phyloP scores from a whole-genome alignment of 2,797 vertebrate species.

The Acridotheres tristis region DNA sequence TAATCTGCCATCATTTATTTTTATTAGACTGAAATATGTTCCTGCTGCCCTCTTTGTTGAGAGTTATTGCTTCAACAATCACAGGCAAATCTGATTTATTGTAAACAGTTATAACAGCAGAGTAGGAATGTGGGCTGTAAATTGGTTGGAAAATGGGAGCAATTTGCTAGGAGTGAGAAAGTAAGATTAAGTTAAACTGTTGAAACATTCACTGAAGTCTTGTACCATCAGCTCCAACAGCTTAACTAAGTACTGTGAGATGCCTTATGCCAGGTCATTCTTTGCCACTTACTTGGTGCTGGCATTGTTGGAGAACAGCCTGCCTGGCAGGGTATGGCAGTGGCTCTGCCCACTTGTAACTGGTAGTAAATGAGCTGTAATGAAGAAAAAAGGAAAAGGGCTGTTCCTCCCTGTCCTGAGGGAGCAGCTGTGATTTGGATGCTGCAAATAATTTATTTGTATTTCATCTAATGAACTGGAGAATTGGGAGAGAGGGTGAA shows the following conservation, averaged over 20 bases:
- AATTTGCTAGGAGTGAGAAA: neutral
- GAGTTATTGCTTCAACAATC: slow-evolving; percentile 14
- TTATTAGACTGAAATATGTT: slow-evolving; percentile 35
- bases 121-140: neutral
- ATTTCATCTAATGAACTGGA: slow-evolving; percentile 10
- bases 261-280: neutral
- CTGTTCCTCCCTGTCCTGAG: neutral
- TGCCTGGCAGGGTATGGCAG: neutral
- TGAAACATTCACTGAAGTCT: neutral
- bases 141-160: slow-evolving; percentile 10
- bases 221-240: neutral
- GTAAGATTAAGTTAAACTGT: neutral
- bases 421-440: neutral
- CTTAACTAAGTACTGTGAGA: neutral
- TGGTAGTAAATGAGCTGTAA: neutral
- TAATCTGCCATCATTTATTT: neutral
- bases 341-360: neutral
- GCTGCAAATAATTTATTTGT: neutral
- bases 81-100: slow-evolving; percentile 35
- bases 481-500: neutral
- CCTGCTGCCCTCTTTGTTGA: neutral
- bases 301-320: neutral
- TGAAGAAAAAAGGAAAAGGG: neutral
- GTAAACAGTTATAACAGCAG: slow-evolving; percentile 1
- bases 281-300: neutral